These are phyloP conservation scores for Bufo bufo DNA, from an alignment of 2,113 vertebrate species.

Conservation along the genomic window DNA sequence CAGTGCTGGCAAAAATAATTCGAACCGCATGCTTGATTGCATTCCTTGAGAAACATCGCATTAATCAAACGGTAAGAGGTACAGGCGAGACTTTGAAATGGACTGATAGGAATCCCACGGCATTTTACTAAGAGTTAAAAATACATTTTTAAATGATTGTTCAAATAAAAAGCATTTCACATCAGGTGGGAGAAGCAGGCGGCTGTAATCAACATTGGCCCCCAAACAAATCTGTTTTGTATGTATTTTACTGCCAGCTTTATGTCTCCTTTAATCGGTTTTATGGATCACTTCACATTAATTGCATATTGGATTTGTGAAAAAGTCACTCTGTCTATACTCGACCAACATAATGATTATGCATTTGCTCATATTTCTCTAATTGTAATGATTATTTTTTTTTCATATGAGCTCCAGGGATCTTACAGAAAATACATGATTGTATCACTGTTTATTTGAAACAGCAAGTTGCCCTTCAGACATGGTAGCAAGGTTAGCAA, in stretches of 20 bases:
- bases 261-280: constrained; percentile 40
- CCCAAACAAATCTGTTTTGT: constrained; percentile 34
- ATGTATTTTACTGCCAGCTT: constrained; percentile 25
- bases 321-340: constrained; percentile 25
- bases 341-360: constrained; percentile 39
- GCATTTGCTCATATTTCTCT: constrained; percentile 22
- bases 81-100: constrained; percentile 27
- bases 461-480: not conserved
- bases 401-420: constrained; percentile 5
- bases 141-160: constrained; percentile 43
- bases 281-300: constrained; percentile 53
- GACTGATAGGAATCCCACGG: constrained; percentile 34
- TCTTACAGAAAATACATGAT: constrained; percentile 6
- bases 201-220: not conserved
- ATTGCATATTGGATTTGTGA: constrained; percentile 44
- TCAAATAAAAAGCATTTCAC: constrained; percentile 30
- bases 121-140: constrained; percentile 40
- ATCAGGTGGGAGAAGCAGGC: not conserved
- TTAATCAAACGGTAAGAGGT: constrained; percentile 57
- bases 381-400: constrained; percentile 25
- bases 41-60: constrained; percentile 49
- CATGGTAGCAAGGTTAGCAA: constrained; percentile 10
- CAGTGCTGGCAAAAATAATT: constrained; percentile 49
- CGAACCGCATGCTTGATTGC: constrained; percentile 50
- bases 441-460: not conserved